These are phyloP conservation scores for Drosophila mercatorum DNA, from an alignment of 2,888 invertebrate species.

Conservation along the genomic window DNA sequence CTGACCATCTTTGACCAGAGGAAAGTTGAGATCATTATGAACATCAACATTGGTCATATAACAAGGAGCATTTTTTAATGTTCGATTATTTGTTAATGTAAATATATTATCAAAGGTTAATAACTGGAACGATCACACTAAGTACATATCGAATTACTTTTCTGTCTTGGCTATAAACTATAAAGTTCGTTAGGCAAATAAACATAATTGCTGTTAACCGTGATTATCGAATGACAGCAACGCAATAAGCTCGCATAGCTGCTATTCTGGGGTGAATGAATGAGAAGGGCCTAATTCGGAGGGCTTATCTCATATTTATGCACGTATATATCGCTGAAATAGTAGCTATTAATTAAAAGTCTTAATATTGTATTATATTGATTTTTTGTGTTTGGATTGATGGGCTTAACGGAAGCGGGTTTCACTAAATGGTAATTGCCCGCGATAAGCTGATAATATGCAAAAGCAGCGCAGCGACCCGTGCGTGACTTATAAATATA, in stretches of 20 bases:
- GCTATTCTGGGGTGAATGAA: not conserved
- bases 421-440: constrained; percentile 44
- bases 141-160: not conserved
- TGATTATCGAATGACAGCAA: constrained; percentile 36
- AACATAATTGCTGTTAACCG: constrained; percentile 12
- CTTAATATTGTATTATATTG: constrained; percentile 60
- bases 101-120: not conserved
- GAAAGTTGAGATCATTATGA: too few relatives aligned
- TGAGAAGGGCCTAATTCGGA: constrained; percentile 25
- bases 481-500: constrained; percentile 55
- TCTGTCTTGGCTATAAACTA: not conserved
- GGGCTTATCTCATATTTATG: constrained; percentile 48
- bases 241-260: constrained; percentile 16
- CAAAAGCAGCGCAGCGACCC: not conserved
- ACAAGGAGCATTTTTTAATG: too few relatives aligned
- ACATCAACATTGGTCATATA: too few relatives aligned
- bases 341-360: constrained; percentile 65
- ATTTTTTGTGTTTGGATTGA: constrained; percentile 57
- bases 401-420: constrained; percentile 38
- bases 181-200: constrained; percentile 22
- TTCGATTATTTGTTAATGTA: too few relatives aligned
- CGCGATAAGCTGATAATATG: constrained; percentile 66
- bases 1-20: too few relatives aligned
- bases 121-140: too few relatives aligned
- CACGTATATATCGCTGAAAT: constrained; percentile 52